Base-by-base conservation (phyloP, 2,888 invertebrate genomes). In the Aphodius sticticus region DNA sequence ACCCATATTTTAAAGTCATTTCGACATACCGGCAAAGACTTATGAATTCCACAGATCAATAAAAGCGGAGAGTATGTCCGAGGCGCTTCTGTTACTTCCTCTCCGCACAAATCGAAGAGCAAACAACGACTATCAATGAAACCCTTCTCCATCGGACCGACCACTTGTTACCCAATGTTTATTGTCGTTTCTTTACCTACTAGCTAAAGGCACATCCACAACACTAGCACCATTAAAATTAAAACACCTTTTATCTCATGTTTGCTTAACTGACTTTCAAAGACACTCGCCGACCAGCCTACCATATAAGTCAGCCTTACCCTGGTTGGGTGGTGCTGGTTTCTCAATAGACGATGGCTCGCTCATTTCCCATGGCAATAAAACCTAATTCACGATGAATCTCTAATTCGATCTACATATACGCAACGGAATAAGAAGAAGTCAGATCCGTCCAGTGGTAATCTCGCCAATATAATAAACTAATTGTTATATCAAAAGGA, bases 401-500 rank as follows among this genome's bases (percentile, higher is more conserved):
- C 76, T 80, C 80, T 78, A 78, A 77, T 78, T 80, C 70, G 78
- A 78, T 80, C 80, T 74, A 78, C 69, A 80, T 78, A 78, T 77
- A 77, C 37, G 75, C 35, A 36, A 35, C 36, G n/a, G 12, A n/a
- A 12, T 35, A 74, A 35, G 36, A 74, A 35, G 36, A 26, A 74
- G 35, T 7, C 69, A 15, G 14, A 71, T 26, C 16, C 5, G 14
- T 1, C 26, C 14, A 72, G 26, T 72, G 26, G 53, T 53, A 53
- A 53, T 53, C 53, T 77, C 78, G 77, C 79, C 81, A 76, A 78
- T 77, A 81, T 79, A 79, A 79, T 81, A 81, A 80, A 81, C 80
- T 84, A 85, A 85, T 85, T 85, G 84, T 84, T 84, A 84, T 85
- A 86, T 86, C 85, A 85, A 85, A 85, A 12, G 53, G 85, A 85